Percentiles rank a stretch among this genome's conserved stretches.
phyloP scores from a whole-genome alignment of 2,113 vertebrate genomes.

The Todiramphus chloris region DNA sequence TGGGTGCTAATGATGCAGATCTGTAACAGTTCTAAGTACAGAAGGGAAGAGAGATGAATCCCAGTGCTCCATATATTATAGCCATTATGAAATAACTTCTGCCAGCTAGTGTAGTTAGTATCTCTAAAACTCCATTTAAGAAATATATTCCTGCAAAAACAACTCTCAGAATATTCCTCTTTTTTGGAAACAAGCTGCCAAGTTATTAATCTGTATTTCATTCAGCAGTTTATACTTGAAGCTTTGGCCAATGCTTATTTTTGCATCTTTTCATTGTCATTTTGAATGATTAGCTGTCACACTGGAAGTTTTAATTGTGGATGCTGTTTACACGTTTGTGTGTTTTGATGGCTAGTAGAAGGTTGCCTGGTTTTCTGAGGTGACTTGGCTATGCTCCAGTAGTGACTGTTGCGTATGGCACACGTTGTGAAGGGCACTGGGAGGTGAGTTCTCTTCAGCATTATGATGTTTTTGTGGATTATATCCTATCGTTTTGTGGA shows the following conservation, averaged over 20 bases:
- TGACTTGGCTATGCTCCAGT: neutral
- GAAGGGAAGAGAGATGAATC: neutral
- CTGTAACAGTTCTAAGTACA: neutral
- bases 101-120: neutral
- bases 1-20: neutral
- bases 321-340: neutral
- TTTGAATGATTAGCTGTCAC: neutral
- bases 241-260: neutral
- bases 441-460: neutral
- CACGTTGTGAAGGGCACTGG: neutral
- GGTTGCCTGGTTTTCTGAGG: neutral
- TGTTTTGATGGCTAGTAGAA: neutral
- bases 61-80: neutral
- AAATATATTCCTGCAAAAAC: neutral
- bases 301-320: neutral
- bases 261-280: neutral
- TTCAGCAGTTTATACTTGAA: neutral
- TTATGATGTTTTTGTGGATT: neutral
- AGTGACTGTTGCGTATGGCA: fast-evolving
- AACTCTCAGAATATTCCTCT: neutral
- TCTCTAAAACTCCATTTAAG: neutral
- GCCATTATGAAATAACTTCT: neutral
- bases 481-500: neutral
- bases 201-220: neutral
- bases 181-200: neutral